Percentiles rank a stretch among this genome's conserved stretches.
Conservation (phyloP, 2,888 invertebrate species). For the Syritta pipiens region DNA sequence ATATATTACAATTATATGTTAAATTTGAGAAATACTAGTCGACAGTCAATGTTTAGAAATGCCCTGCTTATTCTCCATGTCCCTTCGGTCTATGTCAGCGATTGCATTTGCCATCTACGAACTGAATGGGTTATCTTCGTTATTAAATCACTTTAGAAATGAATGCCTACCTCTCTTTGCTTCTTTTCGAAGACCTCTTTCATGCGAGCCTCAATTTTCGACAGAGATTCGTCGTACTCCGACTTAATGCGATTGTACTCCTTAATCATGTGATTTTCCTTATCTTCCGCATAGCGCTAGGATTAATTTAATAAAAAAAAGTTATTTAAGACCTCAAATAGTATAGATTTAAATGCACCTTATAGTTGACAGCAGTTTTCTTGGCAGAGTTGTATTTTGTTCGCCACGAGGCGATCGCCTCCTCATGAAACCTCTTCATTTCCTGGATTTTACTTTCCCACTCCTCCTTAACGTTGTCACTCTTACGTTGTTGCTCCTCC, state of each 20-base stretch:
- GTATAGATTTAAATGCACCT: constrained; percentile 72
- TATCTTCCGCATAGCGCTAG: constrained; percentile 83
- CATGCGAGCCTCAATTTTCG: constrained; percentile 74
- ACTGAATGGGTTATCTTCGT: constrained; percentile 37
- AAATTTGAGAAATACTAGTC: too few species aligned
- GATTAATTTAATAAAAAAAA: constrained; percentile 70
- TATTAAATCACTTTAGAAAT: neutral
- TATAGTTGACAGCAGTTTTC: constrained; percentile 83
- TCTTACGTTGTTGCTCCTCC: constrained; percentile 79
- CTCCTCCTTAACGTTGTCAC: constrained; percentile 80
- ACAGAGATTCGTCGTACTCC: constrained; percentile 80
- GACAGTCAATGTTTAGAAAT: constrained; percentile 23
- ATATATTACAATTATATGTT: constrained; percentile 14
- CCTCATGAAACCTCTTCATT: constrained; percentile 79
- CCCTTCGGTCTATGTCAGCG: constrained; percentile 50
- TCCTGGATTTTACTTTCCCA: constrained; percentile 80
- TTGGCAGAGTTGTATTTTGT: constrained; percentile 84
- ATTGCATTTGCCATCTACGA: constrained; percentile 62
- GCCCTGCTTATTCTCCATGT: constrained; percentile 5
- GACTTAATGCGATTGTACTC: constrained; percentile 84
- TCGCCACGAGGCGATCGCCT: constrained; percentile 80
- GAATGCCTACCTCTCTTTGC: constrained; percentile 70
- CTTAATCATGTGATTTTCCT: constrained; percentile 83
- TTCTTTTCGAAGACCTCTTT: constrained; percentile 74
- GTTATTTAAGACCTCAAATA: neutral